Percentiles rank a stretch among this genome's conserved stretches.
Evolutionary conservation across 2,888 invertebrate genomes (phyloP).

Genomic region (Pterostichus niger): DNA sequence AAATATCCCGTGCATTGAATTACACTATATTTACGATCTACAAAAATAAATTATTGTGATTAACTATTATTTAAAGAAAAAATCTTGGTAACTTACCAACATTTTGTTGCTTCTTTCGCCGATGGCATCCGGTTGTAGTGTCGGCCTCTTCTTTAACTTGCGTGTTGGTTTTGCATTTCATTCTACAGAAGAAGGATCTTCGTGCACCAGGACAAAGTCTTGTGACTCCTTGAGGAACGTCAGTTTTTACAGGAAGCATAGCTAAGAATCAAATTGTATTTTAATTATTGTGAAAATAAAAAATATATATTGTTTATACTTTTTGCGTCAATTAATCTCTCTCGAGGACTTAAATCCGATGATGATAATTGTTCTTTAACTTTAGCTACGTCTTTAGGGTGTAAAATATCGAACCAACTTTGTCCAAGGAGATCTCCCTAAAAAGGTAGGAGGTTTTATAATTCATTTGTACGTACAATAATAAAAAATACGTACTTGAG

Average conservation of each 20-base stretch:
- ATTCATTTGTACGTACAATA: background rate
- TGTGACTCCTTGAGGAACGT: slow-evolving; percentile 87
- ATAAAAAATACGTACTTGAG: slow-evolving; percentile 82
- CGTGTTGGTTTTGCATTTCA: slow-evolving; percentile 86
- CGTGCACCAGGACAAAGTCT: slow-evolving; percentile 92
- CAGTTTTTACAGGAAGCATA: slow-evolving; percentile 94
- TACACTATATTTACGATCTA: slow-evolving; percentile 91
- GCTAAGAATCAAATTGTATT: slow-evolving; percentile 78
- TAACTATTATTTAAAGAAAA: background rate
- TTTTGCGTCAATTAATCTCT: slow-evolving; percentile 94
- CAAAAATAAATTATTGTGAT: slow-evolving; percentile 68
- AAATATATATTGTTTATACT: slow-evolving; percentile 78
- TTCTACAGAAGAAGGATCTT: slow-evolving; percentile 95
- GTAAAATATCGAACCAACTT: slow-evolving; percentile 95
- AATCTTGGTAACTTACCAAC: slow-evolving; percentile 75
- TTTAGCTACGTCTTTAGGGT: slow-evolving; percentile 96
- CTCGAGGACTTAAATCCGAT: slow-evolving; percentile 92
- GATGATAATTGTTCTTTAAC: slow-evolving; percentile 97
- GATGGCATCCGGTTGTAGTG: slow-evolving; percentile 81
- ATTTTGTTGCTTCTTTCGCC: slow-evolving; percentile 83
- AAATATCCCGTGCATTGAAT: slow-evolving; percentile 96
- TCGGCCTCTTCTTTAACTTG: slow-evolving; percentile 88
- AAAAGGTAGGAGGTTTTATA: slow-evolving; percentile 43
- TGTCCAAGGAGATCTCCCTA: slow-evolving; percentile 93
- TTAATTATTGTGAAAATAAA: slow-evolving; percentile 15